Conservation (phyloP, 2,797 vertebrate species). For the Huso huso region DNA sequence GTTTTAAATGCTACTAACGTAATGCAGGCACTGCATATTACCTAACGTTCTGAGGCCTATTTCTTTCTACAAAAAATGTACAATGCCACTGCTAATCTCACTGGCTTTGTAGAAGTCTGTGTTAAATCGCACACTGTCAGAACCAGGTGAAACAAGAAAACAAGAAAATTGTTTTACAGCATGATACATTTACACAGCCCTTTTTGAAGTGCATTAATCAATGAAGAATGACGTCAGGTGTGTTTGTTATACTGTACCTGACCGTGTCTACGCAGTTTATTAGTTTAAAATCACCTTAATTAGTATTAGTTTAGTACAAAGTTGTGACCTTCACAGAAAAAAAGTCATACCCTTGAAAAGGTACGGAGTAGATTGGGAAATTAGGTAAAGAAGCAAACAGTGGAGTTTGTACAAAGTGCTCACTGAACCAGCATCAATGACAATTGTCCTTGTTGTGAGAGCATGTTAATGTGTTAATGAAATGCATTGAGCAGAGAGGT, state of each 20-base stretch:
- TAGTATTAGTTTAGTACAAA: slow-evolving; percentile 36
- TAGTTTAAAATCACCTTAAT: slow-evolving; percentile 41
- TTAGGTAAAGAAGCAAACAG: slow-evolving; percentile 6
- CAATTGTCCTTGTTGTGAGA: slow-evolving; percentile 49
- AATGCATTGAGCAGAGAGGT: slow-evolving; percentile 66
- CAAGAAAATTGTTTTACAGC: too few species aligned
- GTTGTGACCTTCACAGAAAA: slow-evolving; percentile 41
- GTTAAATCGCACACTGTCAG: too few species aligned
- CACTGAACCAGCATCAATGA: slow-evolving; percentile 37
- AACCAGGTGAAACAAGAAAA: too few species aligned
- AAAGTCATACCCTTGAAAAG: slow-evolving; percentile 28
- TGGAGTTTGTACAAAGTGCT: slow-evolving; percentile 48
- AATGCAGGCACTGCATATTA: slow-evolving; percentile 20
- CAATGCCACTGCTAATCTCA: too few species aligned
- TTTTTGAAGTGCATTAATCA: slow-evolving; percentile 6
- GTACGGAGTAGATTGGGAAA: slow-evolving; percentile 19
- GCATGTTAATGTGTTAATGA: slow-evolving; percentile 79
- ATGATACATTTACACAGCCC: too few species aligned
- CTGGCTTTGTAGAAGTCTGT: too few species aligned
- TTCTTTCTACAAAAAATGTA: too few species aligned
- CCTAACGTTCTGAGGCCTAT: too few species aligned
- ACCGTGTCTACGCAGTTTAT: slow-evolving; percentile 21
- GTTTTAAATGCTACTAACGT: neutral
- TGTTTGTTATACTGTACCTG: slow-evolving; percentile 7
- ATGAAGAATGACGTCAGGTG: neutral